Conservation (phyloP, 1,140 invertebrate species). For the Leptinotarsa defecta region DNA sequence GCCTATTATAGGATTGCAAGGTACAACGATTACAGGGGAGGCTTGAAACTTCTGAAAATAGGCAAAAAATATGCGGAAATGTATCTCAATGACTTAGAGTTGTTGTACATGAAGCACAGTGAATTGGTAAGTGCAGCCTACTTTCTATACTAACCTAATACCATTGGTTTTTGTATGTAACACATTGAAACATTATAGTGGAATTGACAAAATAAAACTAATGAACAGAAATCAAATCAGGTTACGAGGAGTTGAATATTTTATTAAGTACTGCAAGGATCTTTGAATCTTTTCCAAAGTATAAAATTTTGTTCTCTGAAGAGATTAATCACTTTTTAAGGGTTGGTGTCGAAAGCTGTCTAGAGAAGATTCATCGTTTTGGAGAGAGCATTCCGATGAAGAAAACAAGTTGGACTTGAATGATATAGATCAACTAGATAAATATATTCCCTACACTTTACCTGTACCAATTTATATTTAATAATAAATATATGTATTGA, state of each 20-base stretch:
- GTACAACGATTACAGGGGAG: constrained; percentile 48
- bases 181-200: too few relatives aligned
- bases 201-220: too few relatives aligned
- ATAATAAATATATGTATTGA: background rate
- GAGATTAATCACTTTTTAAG: constrained; percentile 25
- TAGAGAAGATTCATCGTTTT: constrained; percentile 39
- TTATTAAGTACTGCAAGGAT: too few relatives aligned
- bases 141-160: too few relatives aligned
- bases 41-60: constrained; percentile 41
- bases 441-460: constrained; percentile 32
- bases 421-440: constrained; percentile 34
- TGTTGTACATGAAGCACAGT: constrained; percentile 42
- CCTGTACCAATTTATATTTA: constrained; percentile 36
- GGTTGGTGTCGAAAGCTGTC: constrained; percentile 48
- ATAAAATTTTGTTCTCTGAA: too few relatives aligned
- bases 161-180: too few relatives aligned
- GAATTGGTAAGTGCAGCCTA: constrained; percentile 35
- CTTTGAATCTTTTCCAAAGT: too few relatives aligned
- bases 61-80: constrained; percentile 35
- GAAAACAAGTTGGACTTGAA: constrained; percentile 39
- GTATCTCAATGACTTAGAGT: constrained; percentile 42
- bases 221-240: too few relatives aligned
- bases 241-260: too few relatives aligned
- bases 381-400: constrained; percentile 43
- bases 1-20: constrained; percentile 54